These are phyloP conservation scores for Myotis lucifugus DNA, from an alignment of 2,113 vertebrate species.

Conservation along the genomic window DNA sequence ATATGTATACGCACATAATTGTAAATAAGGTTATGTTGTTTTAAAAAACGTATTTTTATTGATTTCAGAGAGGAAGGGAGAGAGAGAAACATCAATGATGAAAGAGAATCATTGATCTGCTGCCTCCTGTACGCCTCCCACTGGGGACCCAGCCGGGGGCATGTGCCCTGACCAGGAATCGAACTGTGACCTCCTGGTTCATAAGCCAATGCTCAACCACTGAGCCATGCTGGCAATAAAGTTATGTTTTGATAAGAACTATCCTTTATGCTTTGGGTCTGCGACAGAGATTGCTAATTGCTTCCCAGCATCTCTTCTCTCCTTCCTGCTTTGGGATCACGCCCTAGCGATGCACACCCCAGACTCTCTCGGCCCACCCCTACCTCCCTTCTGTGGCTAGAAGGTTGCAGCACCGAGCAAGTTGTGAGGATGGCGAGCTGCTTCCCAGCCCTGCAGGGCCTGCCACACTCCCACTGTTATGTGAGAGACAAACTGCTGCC, in stretches of 20 bases:
- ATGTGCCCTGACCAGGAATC: too few species aligned
- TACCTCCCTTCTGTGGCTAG: not conserved
- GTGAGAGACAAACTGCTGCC: not conserved
- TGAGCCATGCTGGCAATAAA: not conserved
- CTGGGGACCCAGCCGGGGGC: too few species aligned
- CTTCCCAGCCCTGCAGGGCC: not conserved
- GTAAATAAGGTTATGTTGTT: not conserved
- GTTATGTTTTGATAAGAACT: not conserved
- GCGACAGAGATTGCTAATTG: not conserved
- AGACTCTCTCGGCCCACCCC: not conserved
- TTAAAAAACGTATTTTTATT: too few species aligned
- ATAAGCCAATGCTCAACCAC: too few species aligned
- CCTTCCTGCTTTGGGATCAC: not conserved
- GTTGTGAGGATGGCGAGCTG: not conserved
- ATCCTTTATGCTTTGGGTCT: not conserved
- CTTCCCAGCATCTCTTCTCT: not conserved
- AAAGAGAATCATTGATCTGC: too few species aligned
- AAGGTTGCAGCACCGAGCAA: not conserved
- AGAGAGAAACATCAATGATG: too few species aligned
- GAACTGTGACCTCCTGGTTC: too few species aligned
- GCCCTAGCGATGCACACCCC: not conserved
- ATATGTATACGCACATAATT: not conserved
- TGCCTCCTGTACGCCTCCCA: too few species aligned
- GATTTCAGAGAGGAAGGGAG: too few species aligned
- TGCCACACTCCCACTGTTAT: not conserved